Evolutionary conservation across 2,113 vertebrate species (phyloP).

Genomic region (Burhinus bistriatus): DNA sequence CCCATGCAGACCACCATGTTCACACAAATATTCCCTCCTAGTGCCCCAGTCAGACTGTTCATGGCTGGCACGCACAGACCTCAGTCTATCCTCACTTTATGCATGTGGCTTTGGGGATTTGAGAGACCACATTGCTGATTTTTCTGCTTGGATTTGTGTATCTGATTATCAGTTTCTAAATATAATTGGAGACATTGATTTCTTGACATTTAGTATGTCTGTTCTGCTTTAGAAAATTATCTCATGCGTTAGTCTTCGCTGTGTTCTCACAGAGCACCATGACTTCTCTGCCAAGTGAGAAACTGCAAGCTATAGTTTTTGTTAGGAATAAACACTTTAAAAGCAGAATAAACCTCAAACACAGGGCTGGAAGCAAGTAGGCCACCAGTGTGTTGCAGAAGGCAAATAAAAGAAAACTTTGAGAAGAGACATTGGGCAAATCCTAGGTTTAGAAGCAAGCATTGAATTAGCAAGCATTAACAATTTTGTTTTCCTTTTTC

Average conservation of each 20-base stretch:
- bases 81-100: neutral
- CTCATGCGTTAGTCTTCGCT: neutral
- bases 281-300: neutral
- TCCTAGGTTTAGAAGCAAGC: neutral
- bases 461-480: neutral
- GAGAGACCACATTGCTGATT: neutral
- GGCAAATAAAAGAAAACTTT: neutral
- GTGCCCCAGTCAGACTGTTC: too few species aligned
- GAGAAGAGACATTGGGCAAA: neutral
- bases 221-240: neutral
- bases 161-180: neutral
- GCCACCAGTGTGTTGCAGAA: neutral
- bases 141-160: neutral
- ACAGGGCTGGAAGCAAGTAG: neutral
- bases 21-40: too few species aligned
- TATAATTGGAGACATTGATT: neutral
- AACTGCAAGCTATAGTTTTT: neutral
- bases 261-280: neutral
- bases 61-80: accelerated
- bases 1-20: neutral
- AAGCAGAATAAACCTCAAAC: neutral
- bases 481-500: neutral
- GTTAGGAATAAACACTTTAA: neutral
- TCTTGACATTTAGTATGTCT: neutral
- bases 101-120: neutral